A percentile compares a stretch with the other conserved stretches of the same genome.
phyloP scores from a whole-genome alignment of 2,797 vertebrate genomes.

The Odontamblyopus lacepedii region DNA sequence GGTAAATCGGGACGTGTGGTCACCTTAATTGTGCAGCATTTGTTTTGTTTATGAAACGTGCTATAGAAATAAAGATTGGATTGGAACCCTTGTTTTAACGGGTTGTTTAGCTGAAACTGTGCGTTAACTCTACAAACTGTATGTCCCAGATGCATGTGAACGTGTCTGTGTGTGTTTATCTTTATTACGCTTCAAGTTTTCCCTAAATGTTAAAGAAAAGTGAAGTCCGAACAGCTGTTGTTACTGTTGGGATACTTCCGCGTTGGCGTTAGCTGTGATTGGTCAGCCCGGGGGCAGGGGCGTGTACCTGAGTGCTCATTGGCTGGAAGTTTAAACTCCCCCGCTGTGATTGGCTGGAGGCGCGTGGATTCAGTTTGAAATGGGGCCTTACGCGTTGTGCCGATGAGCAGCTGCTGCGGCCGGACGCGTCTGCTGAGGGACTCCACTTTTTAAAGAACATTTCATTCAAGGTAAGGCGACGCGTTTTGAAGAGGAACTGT shows the following conservation, averaged over 20 bases:
- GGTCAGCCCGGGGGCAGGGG: background rate
- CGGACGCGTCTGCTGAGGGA: too few species aligned
- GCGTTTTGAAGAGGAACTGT: background rate
- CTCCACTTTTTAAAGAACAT: background rate
- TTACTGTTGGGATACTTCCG: background rate
- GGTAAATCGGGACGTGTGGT: too few species aligned
- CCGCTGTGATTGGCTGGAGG: constrained; percentile 50
- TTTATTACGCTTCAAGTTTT: background rate
- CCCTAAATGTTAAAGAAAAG: background rate
- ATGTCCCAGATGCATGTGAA: background rate
- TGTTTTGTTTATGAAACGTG: too few species aligned
- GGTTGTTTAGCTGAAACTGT: too few species aligned
- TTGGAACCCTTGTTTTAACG: too few species aligned
- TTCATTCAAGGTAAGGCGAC: constrained; percentile 5
- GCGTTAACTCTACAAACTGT: too few species aligned
- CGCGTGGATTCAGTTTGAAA: constrained; percentile 65
- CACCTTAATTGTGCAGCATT: too few species aligned
- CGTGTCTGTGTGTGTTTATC: background rate
- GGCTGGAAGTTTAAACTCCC: constrained; percentile 69
- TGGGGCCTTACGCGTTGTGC: background rate
- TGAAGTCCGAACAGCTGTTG: background rate
- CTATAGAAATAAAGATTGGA: too few species aligned
- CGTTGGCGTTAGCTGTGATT: constrained; percentile 26
- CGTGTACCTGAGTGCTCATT: constrained; percentile 34
- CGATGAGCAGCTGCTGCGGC: background rate